Base-by-base conservation (phyloP, 1,140 invertebrate genomes). In the Drosophila quadrilineata region DNA sequence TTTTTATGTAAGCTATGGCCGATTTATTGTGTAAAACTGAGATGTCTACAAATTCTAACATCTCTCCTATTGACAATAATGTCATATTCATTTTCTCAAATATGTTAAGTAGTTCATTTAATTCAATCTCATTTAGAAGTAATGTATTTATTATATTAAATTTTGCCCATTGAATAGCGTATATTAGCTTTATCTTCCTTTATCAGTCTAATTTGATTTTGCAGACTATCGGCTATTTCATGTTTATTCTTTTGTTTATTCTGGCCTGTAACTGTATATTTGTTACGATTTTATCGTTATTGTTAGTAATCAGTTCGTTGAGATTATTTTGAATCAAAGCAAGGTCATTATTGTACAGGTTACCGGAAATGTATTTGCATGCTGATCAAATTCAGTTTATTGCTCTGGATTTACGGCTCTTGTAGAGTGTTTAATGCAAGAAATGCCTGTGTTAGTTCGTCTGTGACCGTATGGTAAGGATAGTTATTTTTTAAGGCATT, bases 161-260 rank as follows among this genome's bases (percentile, higher is more conserved):
- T 17, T 26, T 41, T 10, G 58, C 35, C 58, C 38, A 50, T 45
- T 62, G 28, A 22, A 62, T 59, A 0, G 45, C 58, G 8, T 43
- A 52, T 12, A 22, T 49, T 43, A 8, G 52, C 28, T n/a, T 52
- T 38, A 36, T 46, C 45, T 14, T 59, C 57, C 12, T 59, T 59
- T 12, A 41, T 22, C 12, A 59, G 14, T 24, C 45, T 28, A 16
- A 31, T 46, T 22, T 50, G 33, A 12, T 59, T 59, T 35, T 59
- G 35, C 0, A 59, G 22, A 12, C 40, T 57, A n/a, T 12, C 36
- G 1, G 53, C 40, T 35, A 57, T 14, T 8, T 28, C 35, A 6
- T 53, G 26, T 6, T n/a, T 35, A 22, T 49, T 0, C 33, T 12
- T 21, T 10, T 40, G 31, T 53, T 53, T 0, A 53, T 9, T 14